Evolutionary conservation across 2,797 vertebrate genomes (phyloP), one percentile per base, ranked within the genome.

Genomic region (Epinephelus awoara): DNA sequence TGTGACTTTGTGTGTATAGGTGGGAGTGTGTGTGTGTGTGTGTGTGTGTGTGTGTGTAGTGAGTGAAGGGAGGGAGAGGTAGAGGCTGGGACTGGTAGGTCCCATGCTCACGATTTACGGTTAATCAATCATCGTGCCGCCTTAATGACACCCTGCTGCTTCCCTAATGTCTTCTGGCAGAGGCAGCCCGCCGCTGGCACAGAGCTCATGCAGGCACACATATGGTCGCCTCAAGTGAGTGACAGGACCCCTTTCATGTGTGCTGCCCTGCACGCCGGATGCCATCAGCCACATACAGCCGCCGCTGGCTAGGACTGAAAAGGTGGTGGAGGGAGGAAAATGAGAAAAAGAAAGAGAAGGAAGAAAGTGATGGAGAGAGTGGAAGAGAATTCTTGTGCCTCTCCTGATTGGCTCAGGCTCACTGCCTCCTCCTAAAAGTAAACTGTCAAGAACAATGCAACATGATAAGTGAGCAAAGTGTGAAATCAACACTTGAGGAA

Each of bases 81-180:
- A 86, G 75, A 67, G 67, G 55, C 63, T 50, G 64, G n/a, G 71
- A 75, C 59, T 66, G 81, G 55, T 82, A 71, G 82, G 77, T 82
- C 88, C 90, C 87, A 87, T 90, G 91, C 90, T 94, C 93, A 81
- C 85, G 85, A 90, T 96, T 88, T 93, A 89, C 74, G 92, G 93
- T 94, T 95, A 96, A 96, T 96, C 96, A 96, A 96, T 96, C 96
- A 96, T 95, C 74, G 89, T 72, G 80, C 75, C 88, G 90, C 91
- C 92, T 93, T 95, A 94, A 95, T 94, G 95, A 95, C 93, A 89
- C 91, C 95, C 95, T 93, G 93, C 95, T 96, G 95, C 93, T 95
- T 94, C 85, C 86, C 93, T 96, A 96, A 96, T 96, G 94, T 96
- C 92, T 95, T 93, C 92, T 96, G 95, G 96, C 95, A 95, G 94